Percentiles rank a stretch among this genome's conserved stretches.
Conservation (phyloP, 2,797 vertebrate species). For the Protosalanx chinensis region DNA sequence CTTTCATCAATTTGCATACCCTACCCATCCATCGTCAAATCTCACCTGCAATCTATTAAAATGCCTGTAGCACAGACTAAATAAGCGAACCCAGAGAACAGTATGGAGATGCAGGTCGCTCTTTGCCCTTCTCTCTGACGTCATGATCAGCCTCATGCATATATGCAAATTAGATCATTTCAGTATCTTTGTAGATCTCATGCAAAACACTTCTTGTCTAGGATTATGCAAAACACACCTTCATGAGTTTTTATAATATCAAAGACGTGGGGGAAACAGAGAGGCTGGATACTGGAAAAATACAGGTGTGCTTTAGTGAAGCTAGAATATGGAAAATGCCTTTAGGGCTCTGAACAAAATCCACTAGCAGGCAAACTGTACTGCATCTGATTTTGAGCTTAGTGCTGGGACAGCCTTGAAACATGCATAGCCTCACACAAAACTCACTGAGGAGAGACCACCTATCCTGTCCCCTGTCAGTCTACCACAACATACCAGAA, state of each 20-base stretch:
- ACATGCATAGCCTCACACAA: not conserved
- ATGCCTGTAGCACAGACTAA: not conserved
- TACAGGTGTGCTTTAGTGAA: not conserved
- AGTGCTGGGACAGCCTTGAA: not conserved
- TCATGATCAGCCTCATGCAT: conserved; percentile 34
- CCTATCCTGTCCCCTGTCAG: conserved; percentile 55
- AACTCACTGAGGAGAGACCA: not conserved
- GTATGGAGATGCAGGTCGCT: conserved; percentile 36
- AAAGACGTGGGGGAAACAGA: not conserved
- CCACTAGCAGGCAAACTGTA: not conserved
- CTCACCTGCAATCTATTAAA: not conserved
- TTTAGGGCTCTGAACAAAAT: not conserved
- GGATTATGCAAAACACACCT: conserved; percentile 8
- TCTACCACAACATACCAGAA: conserved; percentile 47
- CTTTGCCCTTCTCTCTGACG: conserved; percentile 38
- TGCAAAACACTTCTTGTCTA: conserved; percentile 12
- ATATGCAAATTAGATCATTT: conserved; percentile 58
- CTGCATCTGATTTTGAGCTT: not conserved
- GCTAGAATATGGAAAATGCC: not conserved
- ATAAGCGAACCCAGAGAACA: conserved; percentile 25
- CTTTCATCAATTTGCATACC: not conserved
- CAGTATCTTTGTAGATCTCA: conserved; percentile 44
- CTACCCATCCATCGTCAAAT: not conserved
- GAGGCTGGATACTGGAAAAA: not conserved
- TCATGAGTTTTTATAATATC: conserved; percentile 10